Evolutionary conservation across 2,797 vertebrate genomes (phyloP), one percentile per base, ranked within the genome.

Genomic region (Borostomias antarcticus): DNA sequence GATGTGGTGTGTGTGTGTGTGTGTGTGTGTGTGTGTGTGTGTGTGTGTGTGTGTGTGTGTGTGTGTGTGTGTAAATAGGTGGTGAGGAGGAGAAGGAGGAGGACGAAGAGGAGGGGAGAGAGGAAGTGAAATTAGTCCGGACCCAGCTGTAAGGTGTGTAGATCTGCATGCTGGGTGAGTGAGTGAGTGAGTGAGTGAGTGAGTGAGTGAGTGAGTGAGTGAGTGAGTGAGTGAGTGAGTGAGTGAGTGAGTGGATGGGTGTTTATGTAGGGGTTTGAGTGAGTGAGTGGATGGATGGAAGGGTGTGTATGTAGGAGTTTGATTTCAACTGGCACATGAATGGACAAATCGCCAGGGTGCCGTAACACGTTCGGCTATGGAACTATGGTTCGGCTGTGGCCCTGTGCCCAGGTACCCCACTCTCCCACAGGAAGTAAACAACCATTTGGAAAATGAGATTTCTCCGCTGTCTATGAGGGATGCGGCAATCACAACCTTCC

Each of bases 301-400:
- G 23, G 11, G 15, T 33, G 29, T 17, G n/a, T 47, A 35, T 10
- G 6, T 7, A 28, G 58, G 40, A 25, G 17, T 47, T 28, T 17
- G 47, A 47, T 21, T 29, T 29, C n/a, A n/a, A n/a, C 6, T 61
- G 17, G 3, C 17, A 19, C 40, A 40, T 19, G 58, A 28, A 45
- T 23, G 43, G 28, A 17, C 37, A 5, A 48, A 47, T 61, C 17
- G 28, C 8, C 17, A 30, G 28, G 26, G 43, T 15, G 11, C 57
- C n/a, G 30, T 15, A 17, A 61, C 65, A 70, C 72, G 78, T 68
- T 70, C 66, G 69, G 50, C 40, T 43, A n/a, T 15, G 40, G 13
- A 43, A 17, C 2, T 43, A 17, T 4, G 40, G 15, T 58, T 72
- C 60, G 5, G 64, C 52, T 48, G 33, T 21, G 40, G 28, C 9